Percentiles rank a stretch among this genome's conserved stretches.
phyloP scores from a whole-genome alignment of 2,888 invertebrate genomes.

The Villa cingulata region DNA sequence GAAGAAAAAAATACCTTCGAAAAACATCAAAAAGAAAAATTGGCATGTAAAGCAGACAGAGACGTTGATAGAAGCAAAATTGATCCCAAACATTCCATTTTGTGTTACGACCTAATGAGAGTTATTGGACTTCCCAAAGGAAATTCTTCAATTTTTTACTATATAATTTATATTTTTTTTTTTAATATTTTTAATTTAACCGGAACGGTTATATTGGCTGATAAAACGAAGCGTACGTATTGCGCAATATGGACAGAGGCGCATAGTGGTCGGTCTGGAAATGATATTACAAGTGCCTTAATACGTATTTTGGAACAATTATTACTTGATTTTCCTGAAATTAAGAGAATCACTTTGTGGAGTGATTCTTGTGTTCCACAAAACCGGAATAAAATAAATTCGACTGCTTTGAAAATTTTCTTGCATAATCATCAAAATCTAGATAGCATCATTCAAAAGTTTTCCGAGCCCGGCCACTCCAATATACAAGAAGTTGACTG shows the following conservation, averaged over 20 bases:
- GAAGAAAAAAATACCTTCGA: not conserved
- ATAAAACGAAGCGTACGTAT: not conserved
- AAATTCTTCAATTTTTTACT: not conserved
- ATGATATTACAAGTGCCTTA: not conserved
- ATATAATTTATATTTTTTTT: too few species aligned
- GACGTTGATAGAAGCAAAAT: not conserved
- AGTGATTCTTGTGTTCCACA: not conserved
- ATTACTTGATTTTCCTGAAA: not conserved
- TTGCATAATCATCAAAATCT: not conserved
- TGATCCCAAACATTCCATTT: not conserved
- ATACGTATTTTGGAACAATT: not conserved
- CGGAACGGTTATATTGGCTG: not conserved
- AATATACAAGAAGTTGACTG: not conserved
- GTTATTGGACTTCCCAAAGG: not conserved
- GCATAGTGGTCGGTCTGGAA: not conserved
- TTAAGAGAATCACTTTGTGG: not conserved
- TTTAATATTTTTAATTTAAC: not conserved
- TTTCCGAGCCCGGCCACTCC: not conserved
- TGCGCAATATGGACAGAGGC: conserved; percentile 1
- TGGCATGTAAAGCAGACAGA: not conserved
- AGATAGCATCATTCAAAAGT: not conserved
- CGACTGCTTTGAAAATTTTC: conserved; percentile 1
- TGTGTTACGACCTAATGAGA: not conserved
- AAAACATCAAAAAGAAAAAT: not conserved
- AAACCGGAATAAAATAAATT: conserved; percentile 1